These are phyloP conservation scores for Rhinoptilus africanus DNA, from an alignment of 2,113 vertebrate genomes.

Conservation along the genomic window DNA sequence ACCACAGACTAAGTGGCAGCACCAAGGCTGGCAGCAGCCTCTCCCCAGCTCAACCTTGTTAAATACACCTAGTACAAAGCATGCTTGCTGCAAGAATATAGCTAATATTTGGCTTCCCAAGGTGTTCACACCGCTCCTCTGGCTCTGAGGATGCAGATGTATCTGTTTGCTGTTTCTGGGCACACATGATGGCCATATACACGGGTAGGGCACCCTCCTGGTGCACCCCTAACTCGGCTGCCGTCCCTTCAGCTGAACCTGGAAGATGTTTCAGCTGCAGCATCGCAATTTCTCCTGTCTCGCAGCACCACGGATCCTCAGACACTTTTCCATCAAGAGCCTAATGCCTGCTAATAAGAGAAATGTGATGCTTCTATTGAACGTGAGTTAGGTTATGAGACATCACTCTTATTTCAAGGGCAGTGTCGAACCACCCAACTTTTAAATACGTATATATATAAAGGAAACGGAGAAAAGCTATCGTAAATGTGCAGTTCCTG, in stretches of 20 bases:
- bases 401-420: slow-evolving; percentile 40
- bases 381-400: neutral
- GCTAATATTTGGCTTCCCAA: neutral
- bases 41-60: neutral
- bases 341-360: neutral
- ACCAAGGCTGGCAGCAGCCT: neutral
- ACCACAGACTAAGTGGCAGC: neutral
- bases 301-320: rapidly evolving
- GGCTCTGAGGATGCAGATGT: neutral
- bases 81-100: rapidly evolving
- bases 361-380: neutral
- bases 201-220: no score
- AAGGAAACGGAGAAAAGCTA: slow-evolving; percentile 38
- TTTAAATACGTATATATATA: slow-evolving; percentile 38
- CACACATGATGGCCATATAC: rapidly evolving
- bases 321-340: neutral
- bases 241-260: neutral
- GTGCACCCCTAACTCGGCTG: neutral
- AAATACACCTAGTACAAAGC: rapidly evolving
- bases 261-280: neutral
- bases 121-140: rapidly evolving
- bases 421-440: slow-evolving; percentile 40
- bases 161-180: neutral
- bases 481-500: slow-evolving; percentile 28
- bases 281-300: neutral